Base-by-base conservation (phyloP, 1,140 invertebrate genomes). In the Nasonia vitripennis region DNA sequence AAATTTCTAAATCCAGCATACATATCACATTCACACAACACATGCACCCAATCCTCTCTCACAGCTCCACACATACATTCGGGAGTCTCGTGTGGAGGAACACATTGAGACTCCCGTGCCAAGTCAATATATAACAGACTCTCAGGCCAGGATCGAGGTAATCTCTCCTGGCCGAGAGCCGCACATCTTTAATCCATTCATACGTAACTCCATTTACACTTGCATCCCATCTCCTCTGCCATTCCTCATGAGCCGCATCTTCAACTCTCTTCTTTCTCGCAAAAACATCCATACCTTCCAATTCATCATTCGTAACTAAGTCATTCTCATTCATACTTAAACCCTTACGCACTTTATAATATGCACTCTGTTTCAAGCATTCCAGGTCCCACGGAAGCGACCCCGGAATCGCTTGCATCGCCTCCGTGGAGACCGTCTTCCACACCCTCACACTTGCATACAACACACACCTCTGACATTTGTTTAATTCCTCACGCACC, bases 351-450 rank as follows among this genome's bases (percentile, higher is more conserved):
- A 86, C 14, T 68, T 51, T 81, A 23, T 86, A 88, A 17, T 2
- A 3, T 2, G 71, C 55, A 12, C 51, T 51, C 77, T n/a, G 14
- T 51, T 62, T 70, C 62, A 75, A 34, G 3, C 74, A 81, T 34
- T 70, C 78, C 78, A 89, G 75, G 41, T 90, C 88, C 84, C 87
- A 88, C 34, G 89, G 89, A 14, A 85, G 55, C 10, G 51, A 86
- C 7, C 88, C 89, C 7, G 85, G 67, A 62, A 90, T 73, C 0
- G 90, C 88, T 79, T 87, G 77, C 87, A 90, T 84, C 5, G 89
- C 89, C 34, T 87, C 88, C 14, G 88, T 89, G 12, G 89, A 89
- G n/a, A 90, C 88, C 34, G 89, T 91, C 2, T 85, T 77, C 84
- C 89, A 91, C n/a, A 89, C 87, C 14, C 75, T 75, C 11, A 90